Base-by-base conservation (phyloP, 1,140 invertebrate species). In the Halesus radiatus region DNA sequence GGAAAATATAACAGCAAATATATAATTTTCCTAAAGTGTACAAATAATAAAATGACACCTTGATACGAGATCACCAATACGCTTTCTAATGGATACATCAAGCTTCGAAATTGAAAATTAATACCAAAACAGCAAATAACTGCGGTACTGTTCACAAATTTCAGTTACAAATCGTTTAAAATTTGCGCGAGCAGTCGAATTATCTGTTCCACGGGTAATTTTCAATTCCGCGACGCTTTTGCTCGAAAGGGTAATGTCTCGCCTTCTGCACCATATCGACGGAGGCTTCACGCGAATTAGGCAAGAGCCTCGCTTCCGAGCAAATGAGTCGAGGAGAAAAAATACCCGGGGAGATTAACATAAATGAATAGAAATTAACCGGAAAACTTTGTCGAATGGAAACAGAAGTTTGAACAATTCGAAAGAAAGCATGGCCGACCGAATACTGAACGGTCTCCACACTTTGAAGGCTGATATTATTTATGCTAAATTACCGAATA, bases 361-460 rank as follows among this genome's bases (percentile, higher is more conserved):
- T 83, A 83, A 83, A 83, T 83, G 81, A 83, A 83, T 83, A 45
- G 60, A 83, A 83, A 83, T 83, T 80, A 68, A 76, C 23, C 76
- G 78, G 81, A 80, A 82, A 82, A 54, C 74, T 82, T 73, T 20
- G 22, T 18, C 50, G 64, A 78, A 78, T 26, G 50, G 70, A 74
- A 74, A 74, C 70, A n/a, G 23, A 74, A 74, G 22, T 74, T 74
- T 74, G 10, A 18, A 56, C 50, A 29, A 74, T 23, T 29, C 23
- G 18, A n/a, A 74, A 54, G 52, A 74, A 74, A 56, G 54, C 29
- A 56, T 54, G 70, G 50, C 70, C 50, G 50, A 53, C 50, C 4
- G 23, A 18, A 53, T 18, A 26, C 22, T 7, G 23, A 37, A 53
- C 13, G 7, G 1, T 74, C 52, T 15, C 70, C 70, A 18, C 70